Percentiles rank a stretch among this genome's conserved stretches.
phyloP scores from a whole-genome alignment of 2,888 invertebrate genomes.

The Syritta pipiens region DNA sequence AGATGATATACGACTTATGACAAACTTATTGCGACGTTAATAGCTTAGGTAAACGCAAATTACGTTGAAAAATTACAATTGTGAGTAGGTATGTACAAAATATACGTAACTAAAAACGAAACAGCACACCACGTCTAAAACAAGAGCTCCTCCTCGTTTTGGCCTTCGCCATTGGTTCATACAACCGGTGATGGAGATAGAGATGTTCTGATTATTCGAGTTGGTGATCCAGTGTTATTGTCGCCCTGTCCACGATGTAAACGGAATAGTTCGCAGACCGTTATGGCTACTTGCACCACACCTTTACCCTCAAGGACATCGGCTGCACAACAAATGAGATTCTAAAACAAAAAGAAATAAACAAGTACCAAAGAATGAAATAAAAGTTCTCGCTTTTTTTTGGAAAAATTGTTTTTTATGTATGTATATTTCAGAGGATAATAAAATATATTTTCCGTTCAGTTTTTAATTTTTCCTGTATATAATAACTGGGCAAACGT shows the following conservation, averaged over 20 bases:
- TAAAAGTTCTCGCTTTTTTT: not conserved
- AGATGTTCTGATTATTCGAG: slow-evolving; percentile 75
- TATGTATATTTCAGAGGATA: slow-evolving; percentile 26
- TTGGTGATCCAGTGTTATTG: slow-evolving; percentile 74
- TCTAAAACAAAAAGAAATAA: slow-evolving; percentile 82
- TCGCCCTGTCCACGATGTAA: slow-evolving; percentile 80
- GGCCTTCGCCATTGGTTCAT: slow-evolving; percentile 61
- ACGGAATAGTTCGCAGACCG: slow-evolving; percentile 90
- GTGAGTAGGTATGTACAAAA: slow-evolving; percentile 29
- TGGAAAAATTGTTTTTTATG: slow-evolving; percentile 13
- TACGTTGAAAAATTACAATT: not conserved
- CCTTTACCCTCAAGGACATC: slow-evolving; percentile 96
- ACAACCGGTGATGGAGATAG: slow-evolving; percentile 76
- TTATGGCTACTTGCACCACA: slow-evolving; percentile 91
- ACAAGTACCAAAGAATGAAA: slow-evolving; percentile 8
- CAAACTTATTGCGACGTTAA: not conserved
- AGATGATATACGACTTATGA: not conserved
- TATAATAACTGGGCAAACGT: not conserved
- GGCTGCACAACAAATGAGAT: slow-evolving; percentile 92
- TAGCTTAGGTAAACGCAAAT: not conserved
- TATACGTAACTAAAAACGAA: not conserved
- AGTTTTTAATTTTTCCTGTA: not conserved
- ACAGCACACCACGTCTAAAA: not conserved
- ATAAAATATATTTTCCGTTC: slow-evolving; percentile 22
- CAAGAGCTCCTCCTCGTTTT: not conserved